Conservation (phyloP, 1,140 invertebrate genomes). For the Drosophila navojoa region DNA sequence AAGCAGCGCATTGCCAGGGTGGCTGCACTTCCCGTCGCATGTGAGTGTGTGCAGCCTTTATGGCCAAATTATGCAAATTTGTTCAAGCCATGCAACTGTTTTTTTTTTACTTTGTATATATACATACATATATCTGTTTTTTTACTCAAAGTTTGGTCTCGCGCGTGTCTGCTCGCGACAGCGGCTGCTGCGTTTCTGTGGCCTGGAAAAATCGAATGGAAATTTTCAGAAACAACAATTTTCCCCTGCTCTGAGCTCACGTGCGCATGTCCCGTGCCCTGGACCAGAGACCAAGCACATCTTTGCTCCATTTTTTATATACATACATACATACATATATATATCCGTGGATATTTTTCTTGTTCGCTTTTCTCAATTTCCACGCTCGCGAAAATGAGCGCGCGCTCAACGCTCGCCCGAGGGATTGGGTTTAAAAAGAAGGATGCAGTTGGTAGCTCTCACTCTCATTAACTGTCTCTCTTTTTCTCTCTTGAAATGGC, state of each 20-base stretch:
- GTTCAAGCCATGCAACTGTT: slow-evolving; percentile 55
- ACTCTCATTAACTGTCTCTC: slow-evolving; percentile 11
- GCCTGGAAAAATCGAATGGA: slow-evolving; percentile 71
- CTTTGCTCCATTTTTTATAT: slow-evolving; percentile 57
- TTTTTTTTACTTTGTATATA: slow-evolving; percentile 15
- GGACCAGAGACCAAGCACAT: slow-evolving; percentile 36
- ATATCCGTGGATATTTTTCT: slow-evolving; percentile 20
- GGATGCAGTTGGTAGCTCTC: slow-evolving; percentile 16
- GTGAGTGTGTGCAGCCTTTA: slow-evolving; percentile 51
- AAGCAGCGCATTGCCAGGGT: slow-evolving; percentile 17
- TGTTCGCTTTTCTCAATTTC: slow-evolving; percentile 62
- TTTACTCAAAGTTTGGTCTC: slow-evolving; percentile 31
- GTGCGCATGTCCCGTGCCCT: slow-evolving; percentile 70
- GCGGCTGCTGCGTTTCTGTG: slow-evolving; percentile 64
- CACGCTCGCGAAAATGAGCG: slow-evolving; percentile 81
- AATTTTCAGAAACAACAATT: slow-evolving; percentile 46
- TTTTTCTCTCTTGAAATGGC: slow-evolving; percentile 54
- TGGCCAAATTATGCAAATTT: slow-evolving; percentile 79
- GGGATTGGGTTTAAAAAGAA: slow-evolving; percentile 9
- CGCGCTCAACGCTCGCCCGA: slow-evolving; percentile 28
- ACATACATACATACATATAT: not conserved
- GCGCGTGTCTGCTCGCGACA: slow-evolving; percentile 65
- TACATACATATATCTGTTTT: slow-evolving; percentile 5
- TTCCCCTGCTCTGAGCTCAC: slow-evolving; percentile 56
- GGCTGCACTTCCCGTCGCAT: slow-evolving; percentile 56